These are phyloP conservation scores for Ophioninae sp. DNA, from an alignment of 2,888 invertebrate species.

Conservation along the genomic window DNA sequence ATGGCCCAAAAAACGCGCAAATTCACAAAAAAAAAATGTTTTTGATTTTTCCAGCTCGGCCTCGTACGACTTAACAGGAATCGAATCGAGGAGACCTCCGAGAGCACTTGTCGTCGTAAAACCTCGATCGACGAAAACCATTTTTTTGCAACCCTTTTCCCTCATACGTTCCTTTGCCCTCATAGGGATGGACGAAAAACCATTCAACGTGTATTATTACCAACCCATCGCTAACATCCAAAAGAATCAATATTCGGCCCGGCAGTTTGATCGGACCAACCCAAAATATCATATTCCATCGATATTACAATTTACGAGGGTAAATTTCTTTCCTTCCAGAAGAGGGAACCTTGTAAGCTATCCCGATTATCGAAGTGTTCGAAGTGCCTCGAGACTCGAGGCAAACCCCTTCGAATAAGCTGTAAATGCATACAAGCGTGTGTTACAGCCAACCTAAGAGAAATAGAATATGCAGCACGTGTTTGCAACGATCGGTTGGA, in stretches of 20 bases:
- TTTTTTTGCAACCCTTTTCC: not conserved
- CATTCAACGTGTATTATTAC: not conserved
- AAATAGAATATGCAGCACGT: conserved; percentile 61
- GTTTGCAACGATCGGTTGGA: conserved; percentile 56
- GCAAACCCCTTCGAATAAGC: conserved; percentile 19
- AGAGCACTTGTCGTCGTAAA: conserved; percentile 19
- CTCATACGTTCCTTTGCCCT: not conserved
- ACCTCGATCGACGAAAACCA: not conserved
- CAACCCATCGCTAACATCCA: not conserved
- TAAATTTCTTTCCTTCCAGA: conserved; percentile 45
- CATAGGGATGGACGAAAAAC: not conserved
- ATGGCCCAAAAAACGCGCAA: not conserved
- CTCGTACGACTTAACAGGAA: not conserved
- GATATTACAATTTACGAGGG: conserved; percentile 41
- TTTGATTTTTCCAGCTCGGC: not conserved
- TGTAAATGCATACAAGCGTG: conserved; percentile 4
- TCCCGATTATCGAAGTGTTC: conserved; percentile 1
- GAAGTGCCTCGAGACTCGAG: conserved; percentile 21
- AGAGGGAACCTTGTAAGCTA: not conserved
- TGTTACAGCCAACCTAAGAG: conserved; percentile 18
- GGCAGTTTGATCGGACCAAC: conserved; percentile 35
- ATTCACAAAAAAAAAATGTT: not conserved
- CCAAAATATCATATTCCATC: conserved; percentile 42
- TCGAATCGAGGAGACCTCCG: not conserved
- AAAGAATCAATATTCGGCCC: conserved; percentile 28